phyloP scores from a whole-genome alignment of 2,888 invertebrate genomes.

The Pammene fasciana region DNA sequence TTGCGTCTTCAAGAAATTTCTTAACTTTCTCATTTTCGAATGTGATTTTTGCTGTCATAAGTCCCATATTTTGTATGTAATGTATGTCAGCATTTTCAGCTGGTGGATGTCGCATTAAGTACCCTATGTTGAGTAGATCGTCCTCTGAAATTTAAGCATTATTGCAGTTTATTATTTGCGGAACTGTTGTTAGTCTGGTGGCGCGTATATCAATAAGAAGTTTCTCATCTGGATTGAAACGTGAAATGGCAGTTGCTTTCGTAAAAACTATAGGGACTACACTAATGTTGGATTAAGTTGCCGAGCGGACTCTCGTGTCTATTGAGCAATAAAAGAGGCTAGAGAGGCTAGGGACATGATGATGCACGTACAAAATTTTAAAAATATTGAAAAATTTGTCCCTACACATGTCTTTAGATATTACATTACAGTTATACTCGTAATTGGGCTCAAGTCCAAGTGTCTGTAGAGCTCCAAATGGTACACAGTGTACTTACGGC shows the following conservation, averaged over 20 bases:
- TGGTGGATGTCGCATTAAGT: slow-evolving; percentile 22
- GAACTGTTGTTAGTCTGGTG: neutral
- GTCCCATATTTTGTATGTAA: slow-evolving; percentile 27
- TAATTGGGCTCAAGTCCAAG: too few species aligned
- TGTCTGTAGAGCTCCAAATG: neutral
- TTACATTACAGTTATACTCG: too few species aligned
- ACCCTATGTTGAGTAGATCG: slow-evolving; percentile 25
- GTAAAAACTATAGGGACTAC: too few species aligned
- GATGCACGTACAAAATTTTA: too few species aligned
- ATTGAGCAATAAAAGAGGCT: too few species aligned
- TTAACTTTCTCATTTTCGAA: slow-evolving; percentile 21
- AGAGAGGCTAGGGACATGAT: too few species aligned
- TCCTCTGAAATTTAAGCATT: slow-evolving; percentile 27
- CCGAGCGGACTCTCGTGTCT: too few species aligned
- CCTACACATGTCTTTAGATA: too few species aligned
- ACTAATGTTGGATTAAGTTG: too few species aligned
- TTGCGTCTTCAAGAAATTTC: slow-evolving; percentile 26
- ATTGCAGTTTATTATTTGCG: neutral
- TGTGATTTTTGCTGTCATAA: slow-evolving; percentile 8
- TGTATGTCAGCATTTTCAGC: slow-evolving; percentile 7
- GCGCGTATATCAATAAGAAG: neutral
- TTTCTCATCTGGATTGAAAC: neutral
- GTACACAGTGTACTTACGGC: slow-evolving; percentile 11
- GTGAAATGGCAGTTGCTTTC: too few species aligned
- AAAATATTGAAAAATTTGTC: too few species aligned